A percentile compares a stretch with the other conserved stretches of the same genome.
Conservation (phyloP, 2,888 invertebrate species). For the Acleris emargana region DNA sequence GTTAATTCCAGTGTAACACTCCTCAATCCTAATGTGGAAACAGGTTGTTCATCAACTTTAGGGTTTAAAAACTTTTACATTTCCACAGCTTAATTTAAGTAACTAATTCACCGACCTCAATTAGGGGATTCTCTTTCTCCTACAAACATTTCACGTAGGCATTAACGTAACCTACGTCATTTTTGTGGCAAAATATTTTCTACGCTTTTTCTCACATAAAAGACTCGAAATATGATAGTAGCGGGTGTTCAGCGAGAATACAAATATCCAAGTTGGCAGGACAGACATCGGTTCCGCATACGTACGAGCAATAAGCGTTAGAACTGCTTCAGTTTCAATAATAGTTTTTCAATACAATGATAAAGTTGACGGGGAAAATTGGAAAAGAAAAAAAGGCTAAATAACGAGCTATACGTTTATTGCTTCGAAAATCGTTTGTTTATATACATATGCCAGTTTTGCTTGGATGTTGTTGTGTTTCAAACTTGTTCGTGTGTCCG, state of each 20-base stretch:
- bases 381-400: not conserved
- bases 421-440: no score
- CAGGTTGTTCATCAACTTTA: constrained; percentile 2
- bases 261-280: constrained; percentile 19
- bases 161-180: not conserved
- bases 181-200: constrained; percentile 1
- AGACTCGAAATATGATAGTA: constrained; percentile 21
- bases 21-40: no score
- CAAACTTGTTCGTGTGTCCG: no score
- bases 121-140: not conserved
- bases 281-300: constrained; percentile 34
- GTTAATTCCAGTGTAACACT: no score
- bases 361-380: constrained; percentile 12
- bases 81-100: not conserved
- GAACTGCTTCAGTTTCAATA: constrained; percentile 23
- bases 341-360: constrained; percentile 30
- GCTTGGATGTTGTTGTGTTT: no score
- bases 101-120: not conserved
- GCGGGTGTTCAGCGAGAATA: constrained; percentile 22
- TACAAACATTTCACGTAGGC: not conserved
- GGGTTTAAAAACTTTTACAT: not conserved
- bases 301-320: constrained; percentile 33
- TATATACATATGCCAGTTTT: no score
- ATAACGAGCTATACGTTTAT: not conserved
- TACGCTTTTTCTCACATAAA: constrained; percentile 16